These are phyloP conservation scores for Columba livia DNA, from an alignment of 2,113 vertebrate species.

Conservation along the genomic window DNA sequence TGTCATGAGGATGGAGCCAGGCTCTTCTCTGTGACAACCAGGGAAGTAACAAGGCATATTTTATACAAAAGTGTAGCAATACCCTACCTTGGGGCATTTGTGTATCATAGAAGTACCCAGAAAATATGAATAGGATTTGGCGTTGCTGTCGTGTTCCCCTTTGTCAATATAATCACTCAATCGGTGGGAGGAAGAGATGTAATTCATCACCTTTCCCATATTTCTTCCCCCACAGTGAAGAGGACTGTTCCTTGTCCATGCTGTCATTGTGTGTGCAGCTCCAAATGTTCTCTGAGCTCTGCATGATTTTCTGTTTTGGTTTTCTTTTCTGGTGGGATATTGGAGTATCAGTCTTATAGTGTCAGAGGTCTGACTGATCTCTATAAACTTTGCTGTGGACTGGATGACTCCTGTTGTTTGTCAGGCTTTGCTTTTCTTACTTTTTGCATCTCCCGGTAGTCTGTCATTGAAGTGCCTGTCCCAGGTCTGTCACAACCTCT, in stretches of 20 bases:
- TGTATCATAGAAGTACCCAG: background rate
- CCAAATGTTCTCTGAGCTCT: background rate
- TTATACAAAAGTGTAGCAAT: background rate
- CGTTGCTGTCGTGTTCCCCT: background rate
- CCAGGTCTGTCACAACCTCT: background rate
- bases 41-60: background rate
- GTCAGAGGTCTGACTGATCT: background rate
- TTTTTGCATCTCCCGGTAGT: background rate
- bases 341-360: background rate
- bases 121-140: background rate
- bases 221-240: background rate
- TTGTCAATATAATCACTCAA: background rate
- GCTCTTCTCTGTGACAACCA: too few species aligned
- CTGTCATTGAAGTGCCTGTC: background rate
- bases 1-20: too few species aligned
- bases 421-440: background rate
- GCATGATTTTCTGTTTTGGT: background rate
- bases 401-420: background rate
- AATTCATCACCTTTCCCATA: background rate
- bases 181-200: background rate
- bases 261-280: background rate
- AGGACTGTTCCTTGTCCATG: background rate
- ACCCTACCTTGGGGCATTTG: background rate
- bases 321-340: conserved; percentile 16
- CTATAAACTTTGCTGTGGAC: background rate